Percentiles rank a stretch among this genome's conserved stretches.
phyloP scores from a whole-genome alignment of 2,113 vertebrate species.

The Spermophilus dauricus region DNA sequence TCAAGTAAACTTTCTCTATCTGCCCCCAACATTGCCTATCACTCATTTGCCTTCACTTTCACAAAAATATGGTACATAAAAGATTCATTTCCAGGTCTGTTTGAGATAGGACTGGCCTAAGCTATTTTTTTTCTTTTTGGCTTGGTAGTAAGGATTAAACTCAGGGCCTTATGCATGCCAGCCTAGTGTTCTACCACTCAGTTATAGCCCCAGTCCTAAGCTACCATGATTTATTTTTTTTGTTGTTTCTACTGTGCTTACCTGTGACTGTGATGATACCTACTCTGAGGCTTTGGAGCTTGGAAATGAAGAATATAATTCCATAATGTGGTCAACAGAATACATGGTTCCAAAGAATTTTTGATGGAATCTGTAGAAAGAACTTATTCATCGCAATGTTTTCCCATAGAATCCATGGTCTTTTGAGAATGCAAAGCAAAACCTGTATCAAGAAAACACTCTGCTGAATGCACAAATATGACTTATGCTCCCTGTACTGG shows the following conservation, averaged over 20 bases:
- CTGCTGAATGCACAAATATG: too few species aligned
- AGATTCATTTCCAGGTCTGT: not conserved
- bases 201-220: not conserved
- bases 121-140: too few species aligned
- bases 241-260: not conserved
- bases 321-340: not conserved
- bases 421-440: too few species aligned
- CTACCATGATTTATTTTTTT: not conserved
- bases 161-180: too few species aligned
- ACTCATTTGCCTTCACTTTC: not conserved
- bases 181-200: too few species aligned
- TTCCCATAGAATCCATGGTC: too few species aligned
- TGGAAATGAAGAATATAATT: not conserved
- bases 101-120: not conserved
- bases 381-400: not conserved
- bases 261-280: not conserved
- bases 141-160: too few species aligned
- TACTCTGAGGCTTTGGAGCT: not conserved
- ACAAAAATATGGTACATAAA: not conserved
- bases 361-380: not conserved
- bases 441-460: too few species aligned
- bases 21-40: not conserved
- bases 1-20: not conserved
- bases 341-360: not conserved
- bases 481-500: too few species aligned